Conservation (phyloP, 1,140 invertebrate genomes). For the Polyergus mexicanus region DNA sequence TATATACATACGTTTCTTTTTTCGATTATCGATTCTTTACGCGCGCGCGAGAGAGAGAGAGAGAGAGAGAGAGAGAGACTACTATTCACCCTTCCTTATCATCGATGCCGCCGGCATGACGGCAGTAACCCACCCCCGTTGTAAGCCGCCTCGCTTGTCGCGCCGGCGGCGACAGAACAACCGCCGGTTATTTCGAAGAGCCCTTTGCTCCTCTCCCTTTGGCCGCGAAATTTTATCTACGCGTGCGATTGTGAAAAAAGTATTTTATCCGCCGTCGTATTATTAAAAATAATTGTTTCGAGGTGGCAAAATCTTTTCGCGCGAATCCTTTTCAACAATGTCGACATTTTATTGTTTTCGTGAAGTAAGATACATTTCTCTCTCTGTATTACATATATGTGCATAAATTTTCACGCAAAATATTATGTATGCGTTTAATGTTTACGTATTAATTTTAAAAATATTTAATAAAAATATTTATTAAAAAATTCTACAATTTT, state of each 20-base stretch:
- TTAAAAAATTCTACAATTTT: too few species aligned
- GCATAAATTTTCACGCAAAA: background rate
- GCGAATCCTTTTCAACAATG: background rate
- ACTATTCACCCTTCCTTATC: background rate
- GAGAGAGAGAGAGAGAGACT: background rate
- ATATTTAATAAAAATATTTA: slow-evolving; percentile 1
- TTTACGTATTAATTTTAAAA: background rate
- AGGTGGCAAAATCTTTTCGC: background rate
- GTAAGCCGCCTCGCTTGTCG: slow-evolving; percentile 8
- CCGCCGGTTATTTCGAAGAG: slow-evolving; percentile 41
- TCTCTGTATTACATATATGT: background rate
- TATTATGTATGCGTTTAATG: background rate
- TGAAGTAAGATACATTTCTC: background rate
- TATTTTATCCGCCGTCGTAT: slow-evolving; percentile 2
- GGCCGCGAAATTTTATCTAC: background rate
- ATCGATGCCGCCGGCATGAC: background rate
- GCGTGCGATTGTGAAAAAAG: slow-evolving; percentile 12
- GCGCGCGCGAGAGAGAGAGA: background rate
- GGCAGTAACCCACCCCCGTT: background rate
- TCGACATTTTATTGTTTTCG: background rate
- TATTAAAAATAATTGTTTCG: slow-evolving; percentile 25
- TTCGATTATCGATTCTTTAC: slow-evolving; percentile 72
- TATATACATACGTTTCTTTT: slow-evolving; percentile 46
- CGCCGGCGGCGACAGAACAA: background rate
- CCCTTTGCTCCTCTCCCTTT: background rate